A percentile compares a stretch with the other conserved stretches of the same genome.
Conservation (phyloP, 2,113 vertebrate species). For the Gymnorhina tibicen region DNA sequence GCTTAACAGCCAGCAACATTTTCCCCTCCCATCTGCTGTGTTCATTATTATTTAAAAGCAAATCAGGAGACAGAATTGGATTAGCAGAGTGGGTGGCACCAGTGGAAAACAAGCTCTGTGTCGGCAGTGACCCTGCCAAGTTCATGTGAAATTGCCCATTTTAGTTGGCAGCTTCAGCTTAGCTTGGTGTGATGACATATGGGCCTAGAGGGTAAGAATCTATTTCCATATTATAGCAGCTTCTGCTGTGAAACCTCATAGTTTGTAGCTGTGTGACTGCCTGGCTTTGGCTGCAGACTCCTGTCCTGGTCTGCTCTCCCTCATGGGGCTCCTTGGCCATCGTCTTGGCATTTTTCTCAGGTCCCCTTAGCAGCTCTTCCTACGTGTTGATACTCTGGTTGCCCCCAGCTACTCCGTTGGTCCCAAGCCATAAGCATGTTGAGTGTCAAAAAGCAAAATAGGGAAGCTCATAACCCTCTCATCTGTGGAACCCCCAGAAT, state of each 20-base stretch:
- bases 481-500: neutral
- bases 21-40: conserved; percentile 9
- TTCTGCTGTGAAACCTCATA: neutral
- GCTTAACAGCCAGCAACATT: neutral
- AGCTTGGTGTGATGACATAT: conserved; percentile 22
- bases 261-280: neutral
- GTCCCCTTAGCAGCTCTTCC: neutral
- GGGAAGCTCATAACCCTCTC: neutral
- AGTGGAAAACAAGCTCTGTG: conserved; percentile 29
- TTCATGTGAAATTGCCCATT: conserved; percentile 25
- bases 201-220: conserved; percentile 31
- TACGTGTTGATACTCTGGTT: rapidly evolving
- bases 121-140: conserved; percentile 28
- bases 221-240: conserved; percentile 42
- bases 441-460: neutral
- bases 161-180: conserved; percentile 23
- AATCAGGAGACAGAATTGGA: conserved; percentile 44
- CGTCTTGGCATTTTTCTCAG: rapidly evolving
- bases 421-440: neutral
- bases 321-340: neutral
- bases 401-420: rapidly evolving
- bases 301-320: neutral
- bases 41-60: conserved; percentile 55
- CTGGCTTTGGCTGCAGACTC: neutral
- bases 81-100: conserved; percentile 49